These are phyloP conservation scores for Eupithecia tripunctaria DNA, from an alignment of 2,888 invertebrate genomes.

Conservation along the genomic window DNA sequence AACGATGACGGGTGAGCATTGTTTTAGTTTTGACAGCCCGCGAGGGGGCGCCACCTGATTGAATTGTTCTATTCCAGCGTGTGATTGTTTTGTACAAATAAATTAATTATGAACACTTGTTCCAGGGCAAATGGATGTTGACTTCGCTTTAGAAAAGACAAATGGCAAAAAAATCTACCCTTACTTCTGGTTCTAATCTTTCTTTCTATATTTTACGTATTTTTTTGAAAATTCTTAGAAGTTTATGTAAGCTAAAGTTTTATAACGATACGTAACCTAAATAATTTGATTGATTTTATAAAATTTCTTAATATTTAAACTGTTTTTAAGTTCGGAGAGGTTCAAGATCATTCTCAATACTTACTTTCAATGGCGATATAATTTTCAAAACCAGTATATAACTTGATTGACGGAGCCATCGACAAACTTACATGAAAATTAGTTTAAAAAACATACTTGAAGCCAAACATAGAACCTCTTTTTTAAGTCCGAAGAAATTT, in stretches of 20 bases:
- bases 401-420: no score
- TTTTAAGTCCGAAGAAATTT: no score
- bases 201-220: not conserved
- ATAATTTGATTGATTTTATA: not conserved
- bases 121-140: constrained; percentile 16
- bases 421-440: no score
- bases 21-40: constrained; percentile 34
- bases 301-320: no score
- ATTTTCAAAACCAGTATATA: no score
- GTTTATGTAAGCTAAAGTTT: not conserved
- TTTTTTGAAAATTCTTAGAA: not conserved
- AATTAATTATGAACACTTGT: constrained; percentile 29
- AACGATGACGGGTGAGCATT: constrained; percentile 23
- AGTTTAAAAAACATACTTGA: no score
- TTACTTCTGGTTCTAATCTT: not conserved
- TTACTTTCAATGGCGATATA: no score
- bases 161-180: not conserved
- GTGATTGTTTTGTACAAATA: constrained; percentile 32
- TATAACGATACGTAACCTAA: not conserved
- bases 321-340: no score
- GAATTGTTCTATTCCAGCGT: constrained; percentile 16
- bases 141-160: constrained; percentile 11
- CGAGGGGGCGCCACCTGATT: constrained; percentile 30
- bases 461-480: no score
- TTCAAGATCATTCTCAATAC: no score